Conservation (phyloP, 1,140 invertebrate genomes). For the Drosophila willistoni region DNA sequence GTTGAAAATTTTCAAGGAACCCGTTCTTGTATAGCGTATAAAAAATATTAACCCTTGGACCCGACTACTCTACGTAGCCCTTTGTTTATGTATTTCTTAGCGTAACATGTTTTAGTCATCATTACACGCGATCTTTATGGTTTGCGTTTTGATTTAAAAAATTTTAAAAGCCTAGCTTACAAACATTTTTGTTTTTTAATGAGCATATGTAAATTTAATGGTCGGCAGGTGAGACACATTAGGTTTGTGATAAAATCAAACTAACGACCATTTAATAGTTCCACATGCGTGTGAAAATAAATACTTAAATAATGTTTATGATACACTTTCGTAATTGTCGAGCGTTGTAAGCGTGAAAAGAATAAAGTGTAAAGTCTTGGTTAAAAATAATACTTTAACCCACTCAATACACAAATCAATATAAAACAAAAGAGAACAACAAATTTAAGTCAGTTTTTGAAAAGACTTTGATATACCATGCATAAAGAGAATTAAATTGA, state of each 20-base stretch:
- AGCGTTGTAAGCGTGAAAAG: background rate
- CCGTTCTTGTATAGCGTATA: no score
- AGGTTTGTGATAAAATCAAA: constrained; percentile 1
- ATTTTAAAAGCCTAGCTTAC: background rate
- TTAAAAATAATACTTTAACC: background rate
- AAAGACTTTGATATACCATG: no score
- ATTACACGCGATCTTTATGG: constrained; percentile 6
- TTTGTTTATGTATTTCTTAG: background rate
- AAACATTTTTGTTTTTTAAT: background rate
- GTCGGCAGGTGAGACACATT: constrained; percentile 6
- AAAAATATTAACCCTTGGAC: background rate
- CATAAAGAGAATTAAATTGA: no score
- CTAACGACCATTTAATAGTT: background rate
- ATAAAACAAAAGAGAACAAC: no score
- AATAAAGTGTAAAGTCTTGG: background rate
- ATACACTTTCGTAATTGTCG: background rate
- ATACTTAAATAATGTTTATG: constrained; percentile 7
- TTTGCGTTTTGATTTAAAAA: constrained; percentile 1
- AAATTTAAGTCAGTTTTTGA: no score
- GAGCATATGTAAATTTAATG: constrained; percentile 10
- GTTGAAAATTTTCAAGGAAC: no score
- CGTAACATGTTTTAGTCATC: constrained; percentile 7
- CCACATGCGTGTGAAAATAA: constrained; percentile 3
- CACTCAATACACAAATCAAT: background rate
- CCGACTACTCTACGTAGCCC: background rate